Base-by-base conservation (phyloP, 1,140 invertebrate genomes). In the Drosophila grimshawi region DNA sequence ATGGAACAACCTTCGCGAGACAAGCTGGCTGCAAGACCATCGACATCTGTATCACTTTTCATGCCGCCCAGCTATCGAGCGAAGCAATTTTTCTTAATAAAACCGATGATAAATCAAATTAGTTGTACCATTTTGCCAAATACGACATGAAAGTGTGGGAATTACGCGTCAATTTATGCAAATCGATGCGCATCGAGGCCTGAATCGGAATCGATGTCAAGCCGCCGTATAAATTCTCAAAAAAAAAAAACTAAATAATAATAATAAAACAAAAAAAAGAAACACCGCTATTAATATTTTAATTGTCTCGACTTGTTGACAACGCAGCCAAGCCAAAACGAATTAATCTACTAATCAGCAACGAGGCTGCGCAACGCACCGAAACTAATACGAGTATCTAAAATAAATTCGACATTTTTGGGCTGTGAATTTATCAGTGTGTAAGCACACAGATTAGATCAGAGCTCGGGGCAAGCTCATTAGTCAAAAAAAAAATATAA, bases 121-220 rank as follows among this genome's bases (percentile, higher is more conserved):
- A 80, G 80, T 41, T 70, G 82, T 82, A 88, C 72, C 76, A 88
- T 88, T 86, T 86, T 83, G 76, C 68, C 69, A 88, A 86, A 86
- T 82, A 71, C 79, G 76, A 88, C 83, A 88, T 65, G 83, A 79
- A 83, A 88, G 82, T 86, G 82, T 86, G 82, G 82, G 82, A 86
- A 88, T 68, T 82, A 76, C 83, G 76, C 83, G 71, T 70, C 85
- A 82, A 83, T 88, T 88, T 86, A 86, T 86, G 83, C 65, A 74
- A 86, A 86, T 86, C 56, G 61, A 46, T 55, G 56, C 63, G 30
- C 49, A 68, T 8, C 49, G 37, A 71, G 65, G 45, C 56, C 56
- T 60, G 46, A 52, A 68, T 68, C 29, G 45, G 8, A 66, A 39
- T 30, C 55, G 46, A 46, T 55, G 60, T 73, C 64, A 51, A 65